Conservation (phyloP, 2,888 invertebrate species). For the Teinopalpus imperialis region DNA sequence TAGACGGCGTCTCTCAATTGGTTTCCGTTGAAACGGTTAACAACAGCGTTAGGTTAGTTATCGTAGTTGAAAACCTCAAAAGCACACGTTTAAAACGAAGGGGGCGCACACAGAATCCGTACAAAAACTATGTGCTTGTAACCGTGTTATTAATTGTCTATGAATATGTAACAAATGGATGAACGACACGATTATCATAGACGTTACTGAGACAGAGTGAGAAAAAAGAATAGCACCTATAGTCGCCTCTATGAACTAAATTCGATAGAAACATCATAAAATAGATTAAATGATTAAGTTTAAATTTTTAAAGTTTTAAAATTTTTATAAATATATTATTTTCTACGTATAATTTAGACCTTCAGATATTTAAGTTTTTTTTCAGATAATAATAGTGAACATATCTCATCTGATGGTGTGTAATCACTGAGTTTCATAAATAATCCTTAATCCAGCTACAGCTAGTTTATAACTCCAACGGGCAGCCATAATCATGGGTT, state of each 20-base stretch:
- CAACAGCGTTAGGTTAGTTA: slow-evolving; percentile 3
- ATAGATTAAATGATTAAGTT: too few species aligned
- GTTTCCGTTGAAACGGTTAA: slow-evolving; percentile 25
- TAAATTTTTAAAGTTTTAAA: too few species aligned
- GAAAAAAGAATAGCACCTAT: slow-evolving; percentile 4
- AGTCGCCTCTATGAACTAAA: background rate
- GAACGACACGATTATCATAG: slow-evolving; percentile 10
- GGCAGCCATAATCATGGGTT: too few species aligned
- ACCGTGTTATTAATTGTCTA: slow-evolving; percentile 15
- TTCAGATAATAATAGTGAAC: too few species aligned
- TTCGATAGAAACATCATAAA: too few species aligned
- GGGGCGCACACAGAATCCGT: background rate
- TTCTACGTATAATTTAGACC: too few species aligned
- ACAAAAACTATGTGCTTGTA: slow-evolving; percentile 7
- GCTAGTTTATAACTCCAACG: too few species aligned
- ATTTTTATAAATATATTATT: too few species aligned
- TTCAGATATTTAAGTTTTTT: too few species aligned
- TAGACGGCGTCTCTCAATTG: slow-evolving; percentile 38
- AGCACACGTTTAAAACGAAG: slow-evolving; percentile 4
- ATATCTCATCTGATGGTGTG: too few species aligned
- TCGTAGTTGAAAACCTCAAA: slow-evolving; percentile 2
- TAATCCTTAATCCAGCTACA: too few species aligned
- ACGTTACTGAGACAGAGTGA: background rate
- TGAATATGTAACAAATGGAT: slow-evolving; percentile 20
- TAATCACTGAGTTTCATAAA: too few species aligned